A percentile compares a stretch with the other conserved stretches of the same genome.
These are phyloP conservation scores for Drosophila leonis DNA, from an alignment of 2,888 invertebrate species.

Conservation along the genomic window DNA sequence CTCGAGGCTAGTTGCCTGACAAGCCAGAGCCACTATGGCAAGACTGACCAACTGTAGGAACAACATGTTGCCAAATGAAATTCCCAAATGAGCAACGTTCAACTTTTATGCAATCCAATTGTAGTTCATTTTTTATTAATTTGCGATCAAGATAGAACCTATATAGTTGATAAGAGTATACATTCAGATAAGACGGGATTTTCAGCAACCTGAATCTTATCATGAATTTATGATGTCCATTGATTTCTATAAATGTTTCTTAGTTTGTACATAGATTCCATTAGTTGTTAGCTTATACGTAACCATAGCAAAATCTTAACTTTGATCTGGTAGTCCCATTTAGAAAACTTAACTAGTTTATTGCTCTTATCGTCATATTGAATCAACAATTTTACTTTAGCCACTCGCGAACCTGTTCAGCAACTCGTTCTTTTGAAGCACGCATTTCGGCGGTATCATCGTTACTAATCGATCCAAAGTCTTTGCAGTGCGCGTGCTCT, in stretches of 20 bases:
- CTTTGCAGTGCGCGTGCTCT: conserved; percentile 83
- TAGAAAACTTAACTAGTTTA: neutral
- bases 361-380: conserved; percentile 9
- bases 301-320: neutral
- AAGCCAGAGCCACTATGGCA: conserved; percentile 40
- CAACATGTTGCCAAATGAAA: conserved; percentile 69
- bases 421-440: conserved; percentile 81
- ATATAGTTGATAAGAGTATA: conserved; percentile 28
- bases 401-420: conserved; percentile 81
- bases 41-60: conserved; percentile 50
- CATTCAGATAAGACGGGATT: conserved; percentile 33
- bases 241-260: conserved; percentile 3
- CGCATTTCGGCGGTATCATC: conserved; percentile 77
- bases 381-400: conserved; percentile 39
- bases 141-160: conserved; percentile 18
- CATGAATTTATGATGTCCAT: conserved; percentile 30
- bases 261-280: neutral
- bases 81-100: conserved; percentile 8
- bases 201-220: conserved; percentile 7
- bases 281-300: conserved; percentile 2
- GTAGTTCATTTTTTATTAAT: conserved; percentile 13
- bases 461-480: conserved; percentile 80
- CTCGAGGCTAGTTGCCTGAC: conserved; percentile 33
- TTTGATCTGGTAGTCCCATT: neutral
- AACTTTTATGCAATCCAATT: conserved; percentile 23